phyloP scores from a whole-genome alignment of 2,113 vertebrate species.

The Chrysemys picta region DNA sequence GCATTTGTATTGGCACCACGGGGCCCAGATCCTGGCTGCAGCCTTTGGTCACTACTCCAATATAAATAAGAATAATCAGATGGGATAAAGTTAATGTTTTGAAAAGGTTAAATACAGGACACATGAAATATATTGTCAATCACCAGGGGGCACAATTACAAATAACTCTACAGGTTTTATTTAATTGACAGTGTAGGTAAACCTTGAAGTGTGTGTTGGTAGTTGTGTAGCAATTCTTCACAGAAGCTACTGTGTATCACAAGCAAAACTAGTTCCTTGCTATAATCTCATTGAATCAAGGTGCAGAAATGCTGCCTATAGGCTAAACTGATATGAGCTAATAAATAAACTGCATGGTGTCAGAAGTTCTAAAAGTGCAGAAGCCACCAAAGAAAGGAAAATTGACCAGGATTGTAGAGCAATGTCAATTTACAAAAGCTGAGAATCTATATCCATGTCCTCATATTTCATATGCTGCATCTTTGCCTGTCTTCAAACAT shows the following conservation, averaged over 20 bases:
- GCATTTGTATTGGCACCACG: neutral
- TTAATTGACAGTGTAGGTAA: neutral
- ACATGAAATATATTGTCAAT: neutral
- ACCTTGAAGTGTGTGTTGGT: neutral
- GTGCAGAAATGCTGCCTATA: accelerated
- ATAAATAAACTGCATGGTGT: neutral
- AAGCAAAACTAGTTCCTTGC: neutral
- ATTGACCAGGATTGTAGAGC: neutral
- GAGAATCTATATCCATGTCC: neutral
- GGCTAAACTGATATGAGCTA: neutral
- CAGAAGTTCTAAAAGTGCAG: neutral
- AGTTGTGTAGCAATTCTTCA: neutral
- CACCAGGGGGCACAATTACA: neutral
- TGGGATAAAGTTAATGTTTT: neutral
- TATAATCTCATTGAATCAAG: neutral
- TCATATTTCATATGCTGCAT: neutral
- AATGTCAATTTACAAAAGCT: neutral
- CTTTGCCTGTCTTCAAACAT: neutral
- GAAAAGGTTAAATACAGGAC: neutral
- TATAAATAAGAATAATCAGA: neutral
- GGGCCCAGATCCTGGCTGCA: accelerated
- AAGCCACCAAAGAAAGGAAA: neutral
- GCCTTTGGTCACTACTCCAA: neutral
- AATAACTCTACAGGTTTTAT: neutral
- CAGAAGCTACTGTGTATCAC: neutral